Evolutionary conservation across 37 sponge, comb jelly and placozoan species (phyloP), one percentile per base, ranked within the genome.

Genomic region (Amphimedon queenslandica): DNA sequence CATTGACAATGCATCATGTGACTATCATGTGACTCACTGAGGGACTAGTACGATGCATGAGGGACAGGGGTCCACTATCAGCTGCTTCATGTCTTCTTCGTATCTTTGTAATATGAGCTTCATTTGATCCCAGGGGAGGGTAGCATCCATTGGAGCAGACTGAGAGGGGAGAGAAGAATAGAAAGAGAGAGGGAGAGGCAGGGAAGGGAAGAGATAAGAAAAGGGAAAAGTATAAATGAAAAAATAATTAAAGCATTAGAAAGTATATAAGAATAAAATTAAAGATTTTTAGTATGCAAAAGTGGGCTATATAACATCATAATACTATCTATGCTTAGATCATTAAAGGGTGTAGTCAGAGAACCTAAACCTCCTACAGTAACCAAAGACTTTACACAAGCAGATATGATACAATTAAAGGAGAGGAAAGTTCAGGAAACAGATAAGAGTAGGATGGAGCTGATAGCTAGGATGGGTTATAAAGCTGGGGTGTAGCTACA

Each of bases 31-130:
- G 28, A 41, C 84, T 74, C 56, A 87, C 88, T 35, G 71, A 3
- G 47, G 38, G 18, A 90, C 64, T 32, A 32, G 81, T 36, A 63
- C 40, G 4, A n/a, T 40, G 40, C 90, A 90, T 23, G 90, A 86
- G 34, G 90, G 90, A 51, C 90, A 90, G 2, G 85, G 80, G 11
- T 65, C 28, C 21, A 89, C 71, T 30, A 69, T 69, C 16, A 55
- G 20, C 51, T 73, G 36, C 40, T 69, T 42, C 37, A 13, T 18
- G 23, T 11, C 27, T 25, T 11, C 61, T 11, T 13, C 8, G 21
- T 6, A 60, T 18, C 13, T 13, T 47, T 47, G 53, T 47, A 37
- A 33, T 25, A 75, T 24, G 6, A 41, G 61, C 18, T 75, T 61
- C n/a, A 67, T 34, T 66, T 85, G 78, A 69, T 57, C 66, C 87